Evolutionary conservation across 2,888 invertebrate species (phyloP).

Genomic region (Polymixis flavicincta): DNA sequence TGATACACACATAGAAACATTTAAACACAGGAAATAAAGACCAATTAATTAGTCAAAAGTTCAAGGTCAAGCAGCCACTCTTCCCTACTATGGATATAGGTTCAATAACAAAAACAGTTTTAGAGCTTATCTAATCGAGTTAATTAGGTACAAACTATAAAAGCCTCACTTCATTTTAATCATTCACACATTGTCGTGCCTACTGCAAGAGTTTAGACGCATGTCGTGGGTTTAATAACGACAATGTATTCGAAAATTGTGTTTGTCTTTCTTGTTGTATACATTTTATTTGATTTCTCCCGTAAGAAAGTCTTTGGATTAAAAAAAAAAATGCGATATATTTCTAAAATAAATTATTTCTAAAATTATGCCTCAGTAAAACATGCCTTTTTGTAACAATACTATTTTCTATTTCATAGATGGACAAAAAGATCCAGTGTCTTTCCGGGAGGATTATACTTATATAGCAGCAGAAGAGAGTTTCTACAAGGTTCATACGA

Average conservation of each 20-base stretch:
- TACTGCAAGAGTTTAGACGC: not conserved
- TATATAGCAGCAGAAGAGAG: not conserved
- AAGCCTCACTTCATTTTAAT: not conserved
- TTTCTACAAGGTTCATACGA: slow-evolving; percentile 15
- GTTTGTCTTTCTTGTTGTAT: slow-evolving; percentile 34
- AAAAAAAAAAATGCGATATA: no score
- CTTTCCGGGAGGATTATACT: slow-evolving; percentile 13
- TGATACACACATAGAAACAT: no score
- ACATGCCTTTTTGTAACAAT: not conserved
- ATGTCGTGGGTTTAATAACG: not conserved
- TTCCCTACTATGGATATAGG: not conserved
- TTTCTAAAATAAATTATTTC: no score
- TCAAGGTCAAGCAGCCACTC: not conserved
- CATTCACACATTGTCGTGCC: not conserved
- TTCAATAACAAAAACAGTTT: not conserved
- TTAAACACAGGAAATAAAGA: not conserved
- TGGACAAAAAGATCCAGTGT: not conserved
- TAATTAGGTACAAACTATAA: not conserved
- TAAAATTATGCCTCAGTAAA: not conserved
- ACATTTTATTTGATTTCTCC: slow-evolving; percentile 12
- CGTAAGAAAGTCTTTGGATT: slow-evolving; percentile 23
- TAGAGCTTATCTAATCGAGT: not conserved
- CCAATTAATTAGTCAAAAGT: not conserved
- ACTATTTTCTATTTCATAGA: slow-evolving; percentile 8
- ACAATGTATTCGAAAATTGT: slow-evolving; percentile 39